Evolutionary conservation across 2,888 invertebrate species (phyloP).

Genomic region (Dicranocentrus wangi): DNA sequence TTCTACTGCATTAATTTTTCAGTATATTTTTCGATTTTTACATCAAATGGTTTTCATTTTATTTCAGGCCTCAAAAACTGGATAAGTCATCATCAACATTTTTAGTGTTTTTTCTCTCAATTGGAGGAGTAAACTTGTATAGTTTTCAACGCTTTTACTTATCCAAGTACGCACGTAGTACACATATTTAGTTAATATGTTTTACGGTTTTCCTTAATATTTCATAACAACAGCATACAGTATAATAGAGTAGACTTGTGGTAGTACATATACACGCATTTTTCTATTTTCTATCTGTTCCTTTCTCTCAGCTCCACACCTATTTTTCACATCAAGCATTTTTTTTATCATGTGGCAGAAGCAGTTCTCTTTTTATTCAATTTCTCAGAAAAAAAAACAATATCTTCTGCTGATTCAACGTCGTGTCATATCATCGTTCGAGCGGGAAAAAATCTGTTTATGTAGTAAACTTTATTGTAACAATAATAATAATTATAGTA

Average conservation of each 20-base stretch:
- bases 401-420: background rate
- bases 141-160: slow-evolving; percentile 1
- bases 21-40: slow-evolving; percentile 11
- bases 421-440: background rate
- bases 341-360: background rate
- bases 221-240: background rate
- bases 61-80: slow-evolving; percentile 7
- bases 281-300: background rate
- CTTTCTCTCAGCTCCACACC: background rate
- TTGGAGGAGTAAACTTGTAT: slow-evolving; percentile 1
- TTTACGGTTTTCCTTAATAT: slow-evolving; percentile 10
- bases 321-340: background rate
- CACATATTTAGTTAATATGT: slow-evolving; percentile 14
- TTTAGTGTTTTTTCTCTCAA: background rate
- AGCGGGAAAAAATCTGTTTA: slow-evolving; percentile 9
- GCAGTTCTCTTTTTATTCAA: no score
- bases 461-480: slow-evolving; percentile 13
- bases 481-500: slow-evolving; percentile 16
- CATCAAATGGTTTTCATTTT: slow-evolving; percentile 3
- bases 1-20: background rate
- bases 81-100: slow-evolving; percentile 9
- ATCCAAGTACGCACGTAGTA: slow-evolving; percentile 10
- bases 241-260: slow-evolving; percentile 3
- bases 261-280: background rate
- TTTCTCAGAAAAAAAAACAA: slow-evolving; percentile 1